Conservation (phyloP, 2,113 vertebrate genomes). For the Otocyon megalotis region DNA sequence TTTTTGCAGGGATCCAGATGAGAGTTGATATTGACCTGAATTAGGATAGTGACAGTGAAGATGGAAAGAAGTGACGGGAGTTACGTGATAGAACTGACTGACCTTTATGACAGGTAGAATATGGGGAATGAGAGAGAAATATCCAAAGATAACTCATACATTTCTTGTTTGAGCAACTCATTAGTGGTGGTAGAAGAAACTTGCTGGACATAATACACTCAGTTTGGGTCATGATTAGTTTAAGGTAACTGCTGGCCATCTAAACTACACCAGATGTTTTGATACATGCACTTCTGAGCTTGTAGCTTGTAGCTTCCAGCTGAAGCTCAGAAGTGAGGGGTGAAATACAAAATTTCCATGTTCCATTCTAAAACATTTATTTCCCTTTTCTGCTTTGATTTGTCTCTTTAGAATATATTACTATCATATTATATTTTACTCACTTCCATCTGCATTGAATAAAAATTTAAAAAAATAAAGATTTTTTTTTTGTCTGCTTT, state of each 20-base stretch:
- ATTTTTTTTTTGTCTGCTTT: background rate
- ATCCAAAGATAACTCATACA: background rate
- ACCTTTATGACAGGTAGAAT: background rate
- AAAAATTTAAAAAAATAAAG: background rate
- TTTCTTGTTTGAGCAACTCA: background rate
- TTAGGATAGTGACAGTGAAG: background rate
- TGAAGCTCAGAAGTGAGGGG: background rate
- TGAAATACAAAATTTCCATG: background rate
- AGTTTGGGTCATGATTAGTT: background rate
- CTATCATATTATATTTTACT: background rate
- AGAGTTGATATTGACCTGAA: background rate
- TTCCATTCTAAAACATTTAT: background rate
- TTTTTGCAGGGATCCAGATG: background rate
- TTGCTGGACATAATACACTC: background rate
- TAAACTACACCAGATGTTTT: background rate
- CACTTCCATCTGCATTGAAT: background rate
- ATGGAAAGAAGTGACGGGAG: background rate
- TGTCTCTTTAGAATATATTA: background rate
- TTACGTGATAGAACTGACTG: background rate
- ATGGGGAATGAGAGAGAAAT: background rate
- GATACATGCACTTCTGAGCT: background rate
- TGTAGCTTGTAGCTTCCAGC: background rate
- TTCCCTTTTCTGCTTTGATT: background rate
- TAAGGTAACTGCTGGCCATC: background rate
- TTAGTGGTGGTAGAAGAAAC: background rate